These are phyloP conservation scores for Ametastegia equiseti DNA, from an alignment of 2,888 invertebrate species.

Conservation along the genomic window DNA sequence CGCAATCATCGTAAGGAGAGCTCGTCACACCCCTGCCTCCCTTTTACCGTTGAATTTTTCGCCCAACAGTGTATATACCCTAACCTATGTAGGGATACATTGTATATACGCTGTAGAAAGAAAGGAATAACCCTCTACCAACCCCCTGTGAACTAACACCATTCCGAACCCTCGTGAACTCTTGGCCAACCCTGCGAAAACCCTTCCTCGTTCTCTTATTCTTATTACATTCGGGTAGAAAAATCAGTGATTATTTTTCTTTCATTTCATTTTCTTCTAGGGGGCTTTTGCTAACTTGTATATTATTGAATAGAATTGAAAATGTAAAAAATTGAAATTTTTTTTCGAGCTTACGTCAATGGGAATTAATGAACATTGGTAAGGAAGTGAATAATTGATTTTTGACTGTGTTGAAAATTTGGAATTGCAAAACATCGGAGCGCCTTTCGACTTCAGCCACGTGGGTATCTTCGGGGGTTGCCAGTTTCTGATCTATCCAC, in stretches of 20 bases:
- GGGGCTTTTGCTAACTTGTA: background rate
- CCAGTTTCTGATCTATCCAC: background rate
- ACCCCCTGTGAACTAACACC: conserved; percentile 43
- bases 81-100: background rate
- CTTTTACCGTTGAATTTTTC: conserved; percentile 31
- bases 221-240: background rate
- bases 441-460: too few relatives aligned
- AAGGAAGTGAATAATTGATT: too few relatives aligned
- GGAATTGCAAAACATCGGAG: too few relatives aligned
- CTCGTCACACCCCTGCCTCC: conserved; percentile 55
- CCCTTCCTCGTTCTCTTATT: conserved; percentile 29
- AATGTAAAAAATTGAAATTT: too few relatives aligned
- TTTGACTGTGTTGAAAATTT: too few relatives aligned
- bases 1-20: conserved; percentile 67
- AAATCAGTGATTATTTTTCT: conserved; percentile 42
- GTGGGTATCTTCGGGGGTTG: background rate
- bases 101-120: background rate
- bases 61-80: background rate
- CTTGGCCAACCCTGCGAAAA: conserved; percentile 39
- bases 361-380: too few relatives aligned
- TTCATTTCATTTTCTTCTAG: conserved; percentile 31
- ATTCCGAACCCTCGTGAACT: conserved; percentile 15
- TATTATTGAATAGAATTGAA: background rate
- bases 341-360: too few relatives aligned
- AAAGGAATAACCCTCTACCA: conserved; percentile 47